phyloP scores from a whole-genome alignment of 2,113 vertebrate genomes.

The Zosterops borbonicus region DNA sequence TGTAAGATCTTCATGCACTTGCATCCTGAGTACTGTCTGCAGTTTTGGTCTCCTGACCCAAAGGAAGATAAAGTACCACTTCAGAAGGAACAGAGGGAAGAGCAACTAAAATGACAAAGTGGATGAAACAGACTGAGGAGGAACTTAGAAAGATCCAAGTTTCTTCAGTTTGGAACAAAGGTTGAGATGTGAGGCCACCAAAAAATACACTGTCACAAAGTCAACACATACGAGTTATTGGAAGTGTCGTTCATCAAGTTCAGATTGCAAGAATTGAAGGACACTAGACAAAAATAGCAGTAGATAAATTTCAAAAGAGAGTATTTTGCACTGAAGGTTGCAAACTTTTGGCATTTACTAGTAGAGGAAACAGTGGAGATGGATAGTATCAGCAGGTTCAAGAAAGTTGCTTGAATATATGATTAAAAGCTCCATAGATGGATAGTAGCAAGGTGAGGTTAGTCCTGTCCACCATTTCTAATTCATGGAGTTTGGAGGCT shows the following conservation, averaged over 20 bases:
- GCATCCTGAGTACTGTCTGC: neutral
- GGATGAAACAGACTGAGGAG: neutral
- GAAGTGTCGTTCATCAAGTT: fast-evolving
- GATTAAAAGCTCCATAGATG: neutral
- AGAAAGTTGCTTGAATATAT: neutral
- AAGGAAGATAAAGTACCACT: neutral
- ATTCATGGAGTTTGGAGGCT: neutral
- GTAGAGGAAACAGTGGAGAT: neutral
- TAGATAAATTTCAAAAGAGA: neutral
- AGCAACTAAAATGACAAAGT: neutral
- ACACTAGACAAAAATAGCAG: neutral
- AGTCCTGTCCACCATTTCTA: neutral
- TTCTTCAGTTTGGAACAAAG: neutral
- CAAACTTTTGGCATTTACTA: neutral
- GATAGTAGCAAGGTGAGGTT: neutral
- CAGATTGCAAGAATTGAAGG: neutral
- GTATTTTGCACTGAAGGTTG: neutral
- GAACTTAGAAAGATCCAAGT: neutral
- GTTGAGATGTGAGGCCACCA: neutral
- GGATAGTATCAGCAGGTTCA: neutral
- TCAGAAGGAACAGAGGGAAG: neutral
- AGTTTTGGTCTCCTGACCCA: neutral
- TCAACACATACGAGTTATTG: neutral
- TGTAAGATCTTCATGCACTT: neutral
- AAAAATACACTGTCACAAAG: neutral